A percentile compares a stretch with the other conserved stretches of the same genome.
Evolutionary conservation across 2,888 invertebrate species (phyloP).

Genomic region (Cerceris ruficornis): DNA sequence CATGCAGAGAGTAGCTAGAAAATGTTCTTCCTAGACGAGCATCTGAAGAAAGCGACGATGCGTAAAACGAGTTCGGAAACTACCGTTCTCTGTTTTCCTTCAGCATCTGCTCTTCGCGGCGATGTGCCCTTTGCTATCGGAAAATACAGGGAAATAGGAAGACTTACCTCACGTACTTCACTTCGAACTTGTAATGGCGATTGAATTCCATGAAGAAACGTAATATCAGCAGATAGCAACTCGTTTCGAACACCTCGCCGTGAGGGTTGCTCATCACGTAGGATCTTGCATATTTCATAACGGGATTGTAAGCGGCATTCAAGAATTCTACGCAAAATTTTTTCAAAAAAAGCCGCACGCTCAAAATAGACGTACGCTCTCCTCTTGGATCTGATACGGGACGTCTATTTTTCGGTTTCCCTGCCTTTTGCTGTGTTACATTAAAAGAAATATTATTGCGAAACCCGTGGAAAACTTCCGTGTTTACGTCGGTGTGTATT

Average conservation of each 20-base stretch:
- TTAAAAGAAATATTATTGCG: not conserved
- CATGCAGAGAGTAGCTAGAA: conserved; percentile 27
- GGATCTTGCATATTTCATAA: conserved; percentile 94
- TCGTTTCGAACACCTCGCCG: conserved; percentile 93
- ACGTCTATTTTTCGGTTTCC: conserved; percentile 90
- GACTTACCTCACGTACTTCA: conserved; percentile 92
- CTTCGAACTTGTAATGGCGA: conserved; percentile 92
- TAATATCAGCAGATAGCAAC: conserved; percentile 96
- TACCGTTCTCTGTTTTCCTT: conserved; percentile 43
- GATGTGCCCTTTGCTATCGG: conserved; percentile 22
- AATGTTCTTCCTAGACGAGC: conserved; percentile 37
- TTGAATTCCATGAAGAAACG: conserved; percentile 99
- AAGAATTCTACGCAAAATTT: conserved; percentile 97
- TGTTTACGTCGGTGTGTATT: too few species aligned
- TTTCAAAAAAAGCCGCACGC: conserved; percentile 93
- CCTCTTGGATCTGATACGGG: conserved; percentile 86
- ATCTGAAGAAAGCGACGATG: conserved; percentile 62
- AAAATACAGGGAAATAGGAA: conserved; percentile 28
- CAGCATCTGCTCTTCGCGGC: conserved; percentile 25
- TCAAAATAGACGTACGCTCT: conserved; percentile 93
- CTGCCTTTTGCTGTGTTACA: conserved; percentile 80
- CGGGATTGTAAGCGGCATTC: conserved; percentile 94
- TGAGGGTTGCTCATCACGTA: conserved; percentile 86
- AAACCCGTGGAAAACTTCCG: not conserved
- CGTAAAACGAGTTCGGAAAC: conserved; percentile 73